Evolutionary conservation across 1,140 invertebrate species (phyloP), one percentile per base, ranked within the genome.

Genomic region (Dinoponera quadriceps): DNA sequence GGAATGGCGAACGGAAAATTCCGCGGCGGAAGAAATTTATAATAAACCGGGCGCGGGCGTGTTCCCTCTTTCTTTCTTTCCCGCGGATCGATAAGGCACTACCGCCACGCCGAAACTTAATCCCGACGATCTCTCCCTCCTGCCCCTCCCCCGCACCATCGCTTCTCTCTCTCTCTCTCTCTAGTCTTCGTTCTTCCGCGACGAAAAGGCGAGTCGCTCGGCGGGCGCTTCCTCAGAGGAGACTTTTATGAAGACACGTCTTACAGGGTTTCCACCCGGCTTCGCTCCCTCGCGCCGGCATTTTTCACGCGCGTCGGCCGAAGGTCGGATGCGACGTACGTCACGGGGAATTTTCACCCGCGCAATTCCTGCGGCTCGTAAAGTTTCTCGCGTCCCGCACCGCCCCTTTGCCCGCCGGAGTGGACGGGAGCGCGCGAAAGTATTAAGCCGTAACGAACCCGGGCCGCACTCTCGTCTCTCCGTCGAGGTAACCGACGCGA

Each of bases 241-340:
- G 77, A 81, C 66, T 81, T 80, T 81, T 72, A 81, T 81, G 77
- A 81, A 81, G 77, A 81, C 77, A 71, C 54, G 77, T 81, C 77
- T 72, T 81, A 57, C 44, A 55, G 77, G 65, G n/a, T 38, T 54
- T 27, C 62, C 49, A 72, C 51, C 20, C 27, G 77, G 44, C 44
- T 77, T 77, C 29, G 38, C 38, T 80, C 68, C 13, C 54, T 80
- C 63, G 54, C 66, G 38, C 54, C 54, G 54, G 65, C 38, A 72
- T 81, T 81, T 81, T 81, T 81, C 77, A 59, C 66, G 33, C 44
- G 20, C 22, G 77, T 59, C 66, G 38, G 29, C 51, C 66, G 38
- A 81, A 81, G 66, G 77, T 59, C 66, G 77, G 54, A 81, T 57
- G 77, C 55, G 77, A 72, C 54, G 77, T 81, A 81, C 66, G 77